Base-by-base conservation (phyloP, 1,140 invertebrate species). In the Scylla paramamosain region DNA sequence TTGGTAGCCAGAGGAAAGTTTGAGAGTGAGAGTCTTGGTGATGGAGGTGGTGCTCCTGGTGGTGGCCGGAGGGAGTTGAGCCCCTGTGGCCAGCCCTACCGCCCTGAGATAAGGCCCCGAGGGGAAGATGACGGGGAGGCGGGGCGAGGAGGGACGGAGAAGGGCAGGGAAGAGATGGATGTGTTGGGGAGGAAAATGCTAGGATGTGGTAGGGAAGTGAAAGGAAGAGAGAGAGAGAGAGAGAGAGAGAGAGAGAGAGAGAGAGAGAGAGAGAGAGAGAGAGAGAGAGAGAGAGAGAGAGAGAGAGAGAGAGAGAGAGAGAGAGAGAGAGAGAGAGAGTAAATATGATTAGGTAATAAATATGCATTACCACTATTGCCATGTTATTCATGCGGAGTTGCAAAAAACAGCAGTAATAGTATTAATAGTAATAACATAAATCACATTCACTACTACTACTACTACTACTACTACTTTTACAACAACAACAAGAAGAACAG, bases 21-120 rank as follows among this genome's bases (percentile, higher is more conserved):
- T 29, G 86, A 88, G 86, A 88, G 86, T 45, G 86, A 88, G 86
- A 88, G 86, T 45, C 0, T 6, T 77, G 25, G 67, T n/a, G 25
- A 8, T 59, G 10, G 52, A 4, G 10, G 52, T 59, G 10, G 52
- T 59, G 48, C 6, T 52, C 6, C 6, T 52, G 52, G 67, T 77
- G 67, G 67, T 77, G 16, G 67, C 67, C 67, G 16, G 20, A 77
- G 67, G 67, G 67, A n/a, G 20, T n/a, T 12, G 6, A 77, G 67
- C 8, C 67, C 25, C 6, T 77, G 20, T 77, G 67, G n/a, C 67
- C 25, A n/a, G n/a, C 67, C 4, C 67, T 7, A 77, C 20, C 67
- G 67, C 20, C 67, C 67, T 77, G 20, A 77, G 67, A 77, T 77
- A 77, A 77, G 8, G 67, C 67, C 67, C n/a, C n/a, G 16, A n/a